Percentiles rank a stretch among this genome's conserved stretches.
These are phyloP conservation scores for Danionella cerebrum DNA, from an alignment of 2,113 vertebrate species.

Conservation along the genomic window DNA sequence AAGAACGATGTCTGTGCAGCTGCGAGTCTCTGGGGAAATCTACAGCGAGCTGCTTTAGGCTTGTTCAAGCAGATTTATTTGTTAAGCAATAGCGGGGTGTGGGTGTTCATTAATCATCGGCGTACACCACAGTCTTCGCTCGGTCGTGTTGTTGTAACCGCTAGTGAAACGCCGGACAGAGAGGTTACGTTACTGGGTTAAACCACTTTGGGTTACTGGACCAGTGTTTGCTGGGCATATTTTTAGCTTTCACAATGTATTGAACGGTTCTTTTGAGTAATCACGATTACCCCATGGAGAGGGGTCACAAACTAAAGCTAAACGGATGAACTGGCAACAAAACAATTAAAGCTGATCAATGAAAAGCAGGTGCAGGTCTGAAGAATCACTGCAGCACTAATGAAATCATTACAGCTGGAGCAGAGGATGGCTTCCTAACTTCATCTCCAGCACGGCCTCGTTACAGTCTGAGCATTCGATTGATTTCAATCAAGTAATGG, in stretches of 20 bases:
- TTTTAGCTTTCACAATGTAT: too few species aligned
- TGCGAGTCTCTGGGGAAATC: conserved; percentile 19
- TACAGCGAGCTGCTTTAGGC: conserved; percentile 13
- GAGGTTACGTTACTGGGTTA: too few species aligned
- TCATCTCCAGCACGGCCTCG: background rate
- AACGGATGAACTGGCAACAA: background rate
- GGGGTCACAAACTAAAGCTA: background rate
- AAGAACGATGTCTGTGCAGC: conserved; percentile 22
- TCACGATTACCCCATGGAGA: too few species aligned
- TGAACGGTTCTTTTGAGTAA: too few species aligned
- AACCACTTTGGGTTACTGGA: too few species aligned
- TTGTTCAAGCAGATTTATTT: conserved; percentile 23
- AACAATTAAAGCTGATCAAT: background rate
- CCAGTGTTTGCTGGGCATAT: too few species aligned
- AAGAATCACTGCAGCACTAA: background rate
- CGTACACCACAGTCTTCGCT: background rate
- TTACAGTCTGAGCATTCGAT: background rate
- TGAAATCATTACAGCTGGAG: background rate
- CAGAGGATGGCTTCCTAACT: background rate
- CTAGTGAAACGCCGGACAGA: too few species aligned
- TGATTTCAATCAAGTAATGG: background rate
- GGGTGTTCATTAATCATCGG: background rate
- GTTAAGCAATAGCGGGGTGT: conserved; percentile 10
- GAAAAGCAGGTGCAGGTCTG: background rate
- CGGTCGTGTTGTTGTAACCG: background rate